phyloP scores from a whole-genome alignment of 1,140 invertebrate genomes.

The Lucilia sericata region DNA sequence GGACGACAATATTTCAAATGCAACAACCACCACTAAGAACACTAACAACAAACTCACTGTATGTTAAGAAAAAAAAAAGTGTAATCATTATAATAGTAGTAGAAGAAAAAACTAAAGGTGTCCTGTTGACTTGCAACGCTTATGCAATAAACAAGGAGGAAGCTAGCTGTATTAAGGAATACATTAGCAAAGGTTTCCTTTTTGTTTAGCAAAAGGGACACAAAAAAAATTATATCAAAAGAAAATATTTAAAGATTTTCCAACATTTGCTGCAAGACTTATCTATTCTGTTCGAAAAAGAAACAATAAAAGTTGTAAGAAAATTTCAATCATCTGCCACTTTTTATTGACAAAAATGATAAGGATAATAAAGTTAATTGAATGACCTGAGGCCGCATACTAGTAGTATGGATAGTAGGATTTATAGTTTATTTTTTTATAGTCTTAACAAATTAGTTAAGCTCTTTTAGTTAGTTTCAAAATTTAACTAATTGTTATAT shows the following conservation, averaged over 20 bases:
- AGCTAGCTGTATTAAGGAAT: no score
- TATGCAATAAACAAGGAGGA: constrained; percentile 30
- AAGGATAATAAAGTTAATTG: constrained; percentile 41
- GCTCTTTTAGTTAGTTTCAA: constrained; percentile 8
- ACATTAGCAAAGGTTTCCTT: no score
- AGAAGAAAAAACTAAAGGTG: constrained; percentile 24
- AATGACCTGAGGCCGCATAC: not conserved
- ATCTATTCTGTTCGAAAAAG: no score
- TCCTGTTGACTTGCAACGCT: constrained; percentile 39
- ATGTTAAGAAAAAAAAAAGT: not conserved
- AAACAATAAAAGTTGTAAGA: not conserved
- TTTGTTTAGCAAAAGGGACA: no score
- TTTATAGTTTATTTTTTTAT: not conserved
- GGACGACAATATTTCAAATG: constrained; percentile 8
- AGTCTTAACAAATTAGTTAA: constrained; percentile 12
- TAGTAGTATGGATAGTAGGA: not conserved
- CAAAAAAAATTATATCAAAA: no score
- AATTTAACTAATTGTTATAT: constrained; percentile 24
- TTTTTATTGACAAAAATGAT: constrained; percentile 41
- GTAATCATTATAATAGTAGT: not conserved
- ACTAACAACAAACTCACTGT: not conserved
- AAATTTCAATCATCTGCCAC: constrained; percentile 32
- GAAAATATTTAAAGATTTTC: no score
- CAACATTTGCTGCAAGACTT: no score
- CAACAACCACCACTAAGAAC: not conserved